A percentile compares a stretch with the other conserved stretches of the same genome.
Evolutionary conservation across 2,888 invertebrate genomes (phyloP).

Genomic region (Thereva nobilitata): DNA sequence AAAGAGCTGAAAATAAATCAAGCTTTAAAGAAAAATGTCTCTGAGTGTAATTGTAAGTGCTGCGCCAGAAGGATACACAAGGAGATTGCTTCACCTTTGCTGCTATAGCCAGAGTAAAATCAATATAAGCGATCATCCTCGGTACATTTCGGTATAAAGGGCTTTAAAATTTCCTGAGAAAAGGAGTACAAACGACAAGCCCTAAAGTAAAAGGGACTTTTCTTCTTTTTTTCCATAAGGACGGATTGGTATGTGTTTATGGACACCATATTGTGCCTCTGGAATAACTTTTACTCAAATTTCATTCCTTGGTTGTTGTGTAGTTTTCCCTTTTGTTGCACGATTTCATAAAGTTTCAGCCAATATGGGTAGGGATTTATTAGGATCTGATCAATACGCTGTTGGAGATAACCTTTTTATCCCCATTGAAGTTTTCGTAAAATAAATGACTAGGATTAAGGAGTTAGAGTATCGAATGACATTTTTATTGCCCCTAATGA

Average conservation of each 20-base stretch:
- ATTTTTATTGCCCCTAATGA: constrained; percentile 40
- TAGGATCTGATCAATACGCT: constrained; percentile 31
- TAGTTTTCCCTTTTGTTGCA: constrained; percentile 12
- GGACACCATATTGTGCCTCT: constrained; percentile 6
- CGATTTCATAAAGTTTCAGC: constrained; percentile 26
- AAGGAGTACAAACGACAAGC: too few species aligned
- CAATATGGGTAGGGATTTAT: constrained; percentile 33
- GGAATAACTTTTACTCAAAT: constrained; percentile 25
- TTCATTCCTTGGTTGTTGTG: constrained; percentile 4
- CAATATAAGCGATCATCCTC: too few species aligned
- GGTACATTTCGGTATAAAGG: too few species aligned
- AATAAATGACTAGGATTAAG: constrained; percentile 38
- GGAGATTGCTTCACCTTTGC: too few species aligned
- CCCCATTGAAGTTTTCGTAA: constrained; percentile 36
- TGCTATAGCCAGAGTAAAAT: too few species aligned
- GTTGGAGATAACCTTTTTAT: constrained; percentile 35
- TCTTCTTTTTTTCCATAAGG: too few species aligned
- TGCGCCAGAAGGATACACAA: too few species aligned
- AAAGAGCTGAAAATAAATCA: too few species aligned
- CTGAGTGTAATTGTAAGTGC: too few species aligned
- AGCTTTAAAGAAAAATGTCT: too few species aligned
- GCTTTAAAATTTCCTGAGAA: too few species aligned
- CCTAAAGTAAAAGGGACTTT: too few species aligned
- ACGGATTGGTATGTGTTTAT: background rate
- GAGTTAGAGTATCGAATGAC: constrained; percentile 39